phyloP scores from a whole-genome alignment of 2,113 vertebrate genomes.

The Campylorhamphus procurvoides region DNA sequence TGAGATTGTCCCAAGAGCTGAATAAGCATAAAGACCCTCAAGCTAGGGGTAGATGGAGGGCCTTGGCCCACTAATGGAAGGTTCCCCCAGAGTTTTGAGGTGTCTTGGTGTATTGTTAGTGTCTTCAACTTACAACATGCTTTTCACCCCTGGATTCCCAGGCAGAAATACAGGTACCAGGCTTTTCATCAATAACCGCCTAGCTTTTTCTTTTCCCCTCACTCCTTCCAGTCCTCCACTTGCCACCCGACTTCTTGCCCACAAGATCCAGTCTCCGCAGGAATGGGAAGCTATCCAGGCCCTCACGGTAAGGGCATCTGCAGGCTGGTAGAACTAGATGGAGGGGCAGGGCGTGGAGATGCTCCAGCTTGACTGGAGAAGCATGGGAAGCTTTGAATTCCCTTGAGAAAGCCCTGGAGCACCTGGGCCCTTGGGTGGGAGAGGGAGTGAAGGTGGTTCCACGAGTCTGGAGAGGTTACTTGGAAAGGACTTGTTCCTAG shows the following conservation, averaged over 20 bases:
- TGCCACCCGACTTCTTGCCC: conserved; percentile 92
- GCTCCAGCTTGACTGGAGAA: background rate
- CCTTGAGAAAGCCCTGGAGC: background rate
- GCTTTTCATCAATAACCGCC: background rate
- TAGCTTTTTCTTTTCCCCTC: background rate
- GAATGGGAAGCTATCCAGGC: conserved; percentile 98
- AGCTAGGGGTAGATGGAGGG: background rate
- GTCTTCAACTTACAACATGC: background rate
- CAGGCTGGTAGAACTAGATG: background rate
- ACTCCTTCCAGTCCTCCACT: conserved; percentile 83
- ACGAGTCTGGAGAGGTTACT: background rate
- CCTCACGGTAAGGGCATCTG: conserved; percentile 82
- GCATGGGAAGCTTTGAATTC: background rate
- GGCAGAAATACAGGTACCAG: background rate
- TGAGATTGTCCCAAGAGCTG: background rate
- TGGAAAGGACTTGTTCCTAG: background rate
- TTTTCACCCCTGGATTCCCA: background rate
- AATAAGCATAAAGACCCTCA: background rate
- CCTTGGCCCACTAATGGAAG: background rate
- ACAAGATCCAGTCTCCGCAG: conserved; percentile 98
- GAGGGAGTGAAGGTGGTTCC: background rate
- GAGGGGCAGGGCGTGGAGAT: background rate
- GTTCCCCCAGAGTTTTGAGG: background rate
- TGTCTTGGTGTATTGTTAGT: background rate
- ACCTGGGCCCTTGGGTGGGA: background rate